phyloP scores from a whole-genome alignment of 2,888 invertebrate species.

The Buathra laborator region DNA sequence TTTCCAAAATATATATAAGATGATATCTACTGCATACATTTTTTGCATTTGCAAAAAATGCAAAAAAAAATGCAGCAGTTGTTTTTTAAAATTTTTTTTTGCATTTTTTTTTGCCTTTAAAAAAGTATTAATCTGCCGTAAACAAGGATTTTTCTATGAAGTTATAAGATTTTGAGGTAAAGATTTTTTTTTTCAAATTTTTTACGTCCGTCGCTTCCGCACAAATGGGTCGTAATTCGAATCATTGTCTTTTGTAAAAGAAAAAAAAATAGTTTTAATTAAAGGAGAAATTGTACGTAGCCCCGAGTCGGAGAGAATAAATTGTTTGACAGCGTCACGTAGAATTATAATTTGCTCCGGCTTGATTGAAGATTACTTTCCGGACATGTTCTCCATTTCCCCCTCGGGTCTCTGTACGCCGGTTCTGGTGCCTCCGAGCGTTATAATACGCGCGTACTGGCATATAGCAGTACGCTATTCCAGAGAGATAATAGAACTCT shows the following conservation, averaged over 20 bases:
- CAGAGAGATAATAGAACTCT: slow-evolving; percentile 56
- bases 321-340: slow-evolving; percentile 60
- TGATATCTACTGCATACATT: no score
- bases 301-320: slow-evolving; percentile 28
- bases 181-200: not conserved
- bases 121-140: no score
- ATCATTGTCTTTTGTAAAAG: not conserved
- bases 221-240: not conserved
- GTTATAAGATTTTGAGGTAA: no score
- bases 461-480: slow-evolving; percentile 24
- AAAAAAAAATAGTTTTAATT: slow-evolving; percentile 32
- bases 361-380: slow-evolving; percentile 64
- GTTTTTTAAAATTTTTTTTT: no score
- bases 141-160: no score
- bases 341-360: slow-evolving; percentile 57
- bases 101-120: no score
- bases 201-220: not conserved
- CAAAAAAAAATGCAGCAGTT: no score
- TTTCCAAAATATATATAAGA: no score
- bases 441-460: slow-evolving; percentile 50
- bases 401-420: slow-evolving; percentile 24
- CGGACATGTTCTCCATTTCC: slow-evolving; percentile 52
- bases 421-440: slow-evolving; percentile 22
- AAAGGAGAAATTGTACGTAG: slow-evolving; percentile 15
- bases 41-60: no score